phyloP scores from a whole-genome alignment of 64 coral and sea anemone species.

The Pocillopora damicornis region DNA sequence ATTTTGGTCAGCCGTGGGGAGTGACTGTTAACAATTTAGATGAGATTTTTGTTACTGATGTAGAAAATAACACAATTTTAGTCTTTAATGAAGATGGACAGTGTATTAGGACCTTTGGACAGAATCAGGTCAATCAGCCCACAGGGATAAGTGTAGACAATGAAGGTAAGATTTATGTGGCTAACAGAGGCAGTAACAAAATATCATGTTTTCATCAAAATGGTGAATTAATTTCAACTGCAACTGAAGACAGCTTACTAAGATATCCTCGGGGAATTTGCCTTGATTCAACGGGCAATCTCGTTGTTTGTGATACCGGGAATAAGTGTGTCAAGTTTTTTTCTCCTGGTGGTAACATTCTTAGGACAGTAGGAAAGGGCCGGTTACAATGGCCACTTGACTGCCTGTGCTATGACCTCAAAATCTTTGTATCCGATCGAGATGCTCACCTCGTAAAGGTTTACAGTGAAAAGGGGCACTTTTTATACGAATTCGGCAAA shows the following conservation, averaged over 20 bases:
- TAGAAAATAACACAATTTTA: neutral
- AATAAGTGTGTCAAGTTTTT: neutral
- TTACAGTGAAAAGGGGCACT: neutral
- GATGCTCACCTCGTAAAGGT: neutral
- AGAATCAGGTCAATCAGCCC: neutral
- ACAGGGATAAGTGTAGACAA: neutral
- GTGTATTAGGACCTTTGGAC: conserved; percentile 7
- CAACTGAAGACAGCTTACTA: neutral
- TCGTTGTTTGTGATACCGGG: neutral
- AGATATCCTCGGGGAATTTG: neutral
- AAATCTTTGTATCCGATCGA: conserved; percentile 13
- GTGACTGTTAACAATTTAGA: neutral
- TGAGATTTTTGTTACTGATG: conserved; percentile 1
- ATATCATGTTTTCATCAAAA: neutral
- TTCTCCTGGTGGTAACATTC: neutral
- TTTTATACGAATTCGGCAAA: neutral
- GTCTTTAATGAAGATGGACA: neutral
- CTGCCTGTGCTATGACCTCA: neutral
- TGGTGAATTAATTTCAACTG: neutral
- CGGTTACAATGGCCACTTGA: neutral
- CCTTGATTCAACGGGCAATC: neutral
- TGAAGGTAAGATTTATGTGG: conserved; percentile 8
- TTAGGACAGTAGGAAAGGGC: neutral
- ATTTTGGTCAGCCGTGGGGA: neutral
- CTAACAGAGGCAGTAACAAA: conserved; percentile 12